phyloP scores from a whole-genome alignment of 2,113 vertebrate genomes.

The Lamprotornis superbus region DNA sequence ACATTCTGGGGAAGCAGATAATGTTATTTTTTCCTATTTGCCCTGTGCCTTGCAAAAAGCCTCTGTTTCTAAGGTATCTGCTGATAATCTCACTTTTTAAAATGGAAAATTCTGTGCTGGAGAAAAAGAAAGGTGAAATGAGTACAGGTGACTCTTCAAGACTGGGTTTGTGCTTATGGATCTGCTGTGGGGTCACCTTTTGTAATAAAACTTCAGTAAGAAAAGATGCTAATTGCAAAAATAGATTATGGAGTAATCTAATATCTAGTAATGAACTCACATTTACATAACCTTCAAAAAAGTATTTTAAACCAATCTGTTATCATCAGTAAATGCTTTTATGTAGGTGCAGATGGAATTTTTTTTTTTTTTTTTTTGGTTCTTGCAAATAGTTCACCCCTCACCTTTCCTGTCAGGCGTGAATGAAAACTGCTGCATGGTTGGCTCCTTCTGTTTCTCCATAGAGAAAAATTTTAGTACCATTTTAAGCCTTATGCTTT shows the following conservation, averaged over 20 bases:
- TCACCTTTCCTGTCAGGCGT: not conserved
- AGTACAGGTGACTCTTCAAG: not conserved
- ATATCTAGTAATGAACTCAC: not conserved
- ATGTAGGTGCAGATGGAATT: not conserved
- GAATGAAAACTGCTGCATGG: not conserved
- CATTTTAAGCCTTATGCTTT: not conserved
- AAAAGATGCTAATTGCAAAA: not conserved
- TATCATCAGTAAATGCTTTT: not conserved
- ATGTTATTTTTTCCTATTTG: not conserved
- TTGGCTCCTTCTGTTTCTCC: not conserved
- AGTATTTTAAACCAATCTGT: not conserved
- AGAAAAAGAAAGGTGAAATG: not conserved
- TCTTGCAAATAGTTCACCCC: not conserved
- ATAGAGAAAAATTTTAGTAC: not conserved
- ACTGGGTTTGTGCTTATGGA: not conserved
- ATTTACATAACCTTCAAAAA: not conserved
- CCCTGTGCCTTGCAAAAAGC: not conserved
- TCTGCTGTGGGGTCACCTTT: not conserved
- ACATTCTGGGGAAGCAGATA: not conserved
- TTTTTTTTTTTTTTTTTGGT: not conserved
- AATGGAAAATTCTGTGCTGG: not conserved
- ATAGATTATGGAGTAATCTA: not conserved
- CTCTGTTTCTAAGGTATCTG: not conserved
- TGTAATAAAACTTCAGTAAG: not conserved
- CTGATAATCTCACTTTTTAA: not conserved